phyloP scores from a whole-genome alignment of 2,797 vertebrate species.

The Danio choprae region DNA sequence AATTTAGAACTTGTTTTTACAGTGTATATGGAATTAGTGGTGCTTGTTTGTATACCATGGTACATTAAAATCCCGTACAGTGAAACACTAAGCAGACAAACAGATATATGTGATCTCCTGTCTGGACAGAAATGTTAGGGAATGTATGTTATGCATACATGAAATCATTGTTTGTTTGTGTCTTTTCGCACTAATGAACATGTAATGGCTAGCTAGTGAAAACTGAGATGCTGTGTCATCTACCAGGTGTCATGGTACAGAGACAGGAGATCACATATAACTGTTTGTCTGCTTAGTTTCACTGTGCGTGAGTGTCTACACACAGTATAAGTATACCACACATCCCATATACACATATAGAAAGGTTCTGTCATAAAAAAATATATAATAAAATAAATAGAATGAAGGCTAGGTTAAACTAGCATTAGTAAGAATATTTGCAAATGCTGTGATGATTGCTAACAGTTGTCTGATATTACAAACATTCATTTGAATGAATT shows the following conservation, averaged over 20 bases:
- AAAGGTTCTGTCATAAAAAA: background rate
- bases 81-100: constrained; percentile 31
- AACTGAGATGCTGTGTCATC: constrained; percentile 72
- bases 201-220: constrained; percentile 72
- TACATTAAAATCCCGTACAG: background rate
- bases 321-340: constrained; percentile 7
- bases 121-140: background rate
- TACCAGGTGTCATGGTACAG: constrained; percentile 40
- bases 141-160: background rate
- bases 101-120: constrained; percentile 44
- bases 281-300: constrained; percentile 30
- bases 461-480: constrained; percentile 1
- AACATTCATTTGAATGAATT: background rate
- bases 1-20: background rate
- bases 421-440: background rate
- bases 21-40: background rate
- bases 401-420: background rate
- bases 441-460: background rate
- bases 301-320: background rate
- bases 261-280: constrained; percentile 47
- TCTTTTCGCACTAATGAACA: constrained; percentile 50
- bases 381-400: background rate
- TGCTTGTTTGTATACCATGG: background rate
- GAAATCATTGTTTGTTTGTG: background rate
- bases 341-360: background rate